These are phyloP conservation scores for Philonicus albiceps DNA, from an alignment of 2,888 invertebrate genomes.

Conservation along the genomic window DNA sequence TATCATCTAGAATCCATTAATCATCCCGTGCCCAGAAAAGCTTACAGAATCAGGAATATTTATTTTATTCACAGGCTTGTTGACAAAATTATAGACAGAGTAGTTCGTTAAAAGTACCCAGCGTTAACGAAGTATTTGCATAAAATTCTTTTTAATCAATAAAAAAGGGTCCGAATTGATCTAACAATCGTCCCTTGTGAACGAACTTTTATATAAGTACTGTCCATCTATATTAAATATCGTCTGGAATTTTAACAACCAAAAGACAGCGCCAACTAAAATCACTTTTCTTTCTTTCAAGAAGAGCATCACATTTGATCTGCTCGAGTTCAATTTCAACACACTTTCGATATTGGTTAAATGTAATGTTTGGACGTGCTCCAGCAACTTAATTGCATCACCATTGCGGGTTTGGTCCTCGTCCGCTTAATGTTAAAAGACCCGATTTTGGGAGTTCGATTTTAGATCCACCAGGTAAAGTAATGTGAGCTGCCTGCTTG, in stretches of 20 bases:
- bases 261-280: neutral
- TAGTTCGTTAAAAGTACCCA: neutral
- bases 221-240: neutral
- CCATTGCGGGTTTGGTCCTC: neutral
- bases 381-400: constrained; percentile 8
- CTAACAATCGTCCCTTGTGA: neutral
- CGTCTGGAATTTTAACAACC: neutral
- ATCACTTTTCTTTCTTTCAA: neutral
- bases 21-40: neutral
- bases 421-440: neutral
- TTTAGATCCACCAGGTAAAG: neutral
- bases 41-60: neutral
- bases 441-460: neutral
- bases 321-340: neutral
- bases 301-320: neutral
- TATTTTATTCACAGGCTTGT: neutral
- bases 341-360: neutral
- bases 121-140: neutral
- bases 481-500: neutral
- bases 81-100: neutral
- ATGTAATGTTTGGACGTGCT: neutral
- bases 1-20: neutral
- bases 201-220: neutral
- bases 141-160: neutral
- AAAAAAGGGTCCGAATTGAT: neutral